Base-by-base conservation (phyloP, 2,888 invertebrate species). In the Drosophila gaucha region DNA sequence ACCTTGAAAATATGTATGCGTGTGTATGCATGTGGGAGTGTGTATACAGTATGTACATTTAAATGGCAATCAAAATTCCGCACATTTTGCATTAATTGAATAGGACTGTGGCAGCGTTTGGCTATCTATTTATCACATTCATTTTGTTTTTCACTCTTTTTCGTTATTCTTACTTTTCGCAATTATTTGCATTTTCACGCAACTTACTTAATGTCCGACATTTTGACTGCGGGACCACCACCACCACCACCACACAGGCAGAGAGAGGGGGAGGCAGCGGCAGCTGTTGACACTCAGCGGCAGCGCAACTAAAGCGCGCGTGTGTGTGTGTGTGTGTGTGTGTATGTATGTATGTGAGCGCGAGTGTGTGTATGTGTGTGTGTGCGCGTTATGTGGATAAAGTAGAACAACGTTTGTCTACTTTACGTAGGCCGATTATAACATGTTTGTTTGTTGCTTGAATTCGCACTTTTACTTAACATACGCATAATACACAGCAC, bases 171-270 rank as follows among this genome's bases (percentile, higher is more conserved):
- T 26, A 1, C 22, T 24, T 41, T 43, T 22, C 4, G 20, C 20
- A 39, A 36, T 31, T 35, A 41, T 72, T 51, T 70, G 47, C 35
- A 46, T 51, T 69, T 71, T 59, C 35, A 64, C 6, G 26, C 41
- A 74, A 91, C 91, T 90, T 89, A 90, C 90, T 90, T 90, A 78
- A 90, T 86, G 90, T 90, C 90, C 86, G 90, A 90, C 90, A 90
- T 90, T 90, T 90, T 90, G 89, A 78, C 59, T 67, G 70, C 62
- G 74, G 62, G 57, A 66, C 57, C 66, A 63, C 72, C 72, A 67
- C 60, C 58, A 63, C 58, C 72, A 62, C 71, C 57, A 20, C 72
- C 65, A 36, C 65, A 39, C 26, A 56, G 55, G 55, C 65, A 59
- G 47, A 56, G 60, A 57, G 57, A 36, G 46, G 43, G 28, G 44